These are phyloP conservation scores for Archilochus colubris DNA, from an alignment of 2,113 vertebrate species.

Conservation along the genomic window DNA sequence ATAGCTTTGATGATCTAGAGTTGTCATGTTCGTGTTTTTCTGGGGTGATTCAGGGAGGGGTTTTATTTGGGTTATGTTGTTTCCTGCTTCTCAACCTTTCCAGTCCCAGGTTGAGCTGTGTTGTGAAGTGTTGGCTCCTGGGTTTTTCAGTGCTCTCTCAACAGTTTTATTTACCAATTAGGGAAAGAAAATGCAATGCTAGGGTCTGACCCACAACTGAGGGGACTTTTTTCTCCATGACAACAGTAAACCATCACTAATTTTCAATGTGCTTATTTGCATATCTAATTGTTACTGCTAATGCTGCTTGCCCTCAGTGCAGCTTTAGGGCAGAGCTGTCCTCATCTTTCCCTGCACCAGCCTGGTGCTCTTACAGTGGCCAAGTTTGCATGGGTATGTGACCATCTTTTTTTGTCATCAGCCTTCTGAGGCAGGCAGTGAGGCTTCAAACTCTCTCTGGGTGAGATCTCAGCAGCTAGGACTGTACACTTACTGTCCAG, in stretches of 20 bases:
- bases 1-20: not conserved
- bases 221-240: conserved; percentile 8
- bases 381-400: not conserved
- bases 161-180: not conserved
- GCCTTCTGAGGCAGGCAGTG: not conserved
- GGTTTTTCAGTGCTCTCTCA: not conserved
- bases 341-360: not conserved
- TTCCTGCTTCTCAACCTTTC: not conserved
- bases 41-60: not conserved
- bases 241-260: conserved; percentile 27
- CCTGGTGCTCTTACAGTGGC: not conserved
- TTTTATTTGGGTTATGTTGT: not conserved
- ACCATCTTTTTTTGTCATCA: not conserved
- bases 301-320: not conserved
- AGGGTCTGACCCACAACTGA: not conserved
- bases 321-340: not conserved
- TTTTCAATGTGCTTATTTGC: conserved; percentile 31
- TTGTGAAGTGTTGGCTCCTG: not conserved
- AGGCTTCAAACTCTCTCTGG: not conserved
- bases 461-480: not conserved
- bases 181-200: not conserved
- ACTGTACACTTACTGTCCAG: not conserved
- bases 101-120: not conserved
- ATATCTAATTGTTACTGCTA: conserved; percentile 44
- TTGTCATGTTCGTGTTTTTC: not conserved